A percentile compares a stretch with the other conserved stretches of the same genome.
Evolutionary conservation across 2,797 vertebrate genomes (phyloP).

Genomic region (Poecilia picta): DNA sequence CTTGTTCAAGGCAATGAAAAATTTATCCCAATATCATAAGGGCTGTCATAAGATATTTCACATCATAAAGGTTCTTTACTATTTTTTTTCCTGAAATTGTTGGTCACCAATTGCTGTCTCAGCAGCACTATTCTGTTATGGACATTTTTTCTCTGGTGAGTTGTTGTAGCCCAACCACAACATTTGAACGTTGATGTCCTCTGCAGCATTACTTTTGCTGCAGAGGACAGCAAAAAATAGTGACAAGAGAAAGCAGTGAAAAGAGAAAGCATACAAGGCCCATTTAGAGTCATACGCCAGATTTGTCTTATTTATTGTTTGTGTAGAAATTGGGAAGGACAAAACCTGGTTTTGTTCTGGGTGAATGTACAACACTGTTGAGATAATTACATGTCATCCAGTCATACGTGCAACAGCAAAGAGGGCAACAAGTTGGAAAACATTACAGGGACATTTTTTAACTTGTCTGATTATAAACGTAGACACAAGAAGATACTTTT

Average conservation of each 20-base stretch:
- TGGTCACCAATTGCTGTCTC: neutral
- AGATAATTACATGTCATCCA: neutral
- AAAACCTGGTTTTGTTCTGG: neutral
- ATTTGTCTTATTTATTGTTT: neutral
- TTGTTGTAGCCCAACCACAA: neutral
- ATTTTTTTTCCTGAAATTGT: neutral
- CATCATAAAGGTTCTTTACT: no score
- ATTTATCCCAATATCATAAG: neutral
- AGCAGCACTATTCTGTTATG: neutral
- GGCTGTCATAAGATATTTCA: no score
- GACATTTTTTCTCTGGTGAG: neutral
- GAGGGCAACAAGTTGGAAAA: neutral
- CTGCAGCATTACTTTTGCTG: neutral
- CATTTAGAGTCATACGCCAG: neutral
- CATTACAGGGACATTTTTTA: neutral
- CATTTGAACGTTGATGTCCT: neutral
- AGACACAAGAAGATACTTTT: neutral
- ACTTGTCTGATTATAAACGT: neutral
- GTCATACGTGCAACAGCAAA: neutral
- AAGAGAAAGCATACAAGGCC: neutral
- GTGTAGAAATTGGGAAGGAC: neutral
- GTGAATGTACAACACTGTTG: neutral
- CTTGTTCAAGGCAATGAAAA: neutral
- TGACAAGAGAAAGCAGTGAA: neutral
- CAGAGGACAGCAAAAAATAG: no score